Percentiles rank a stretch among this genome's conserved stretches.
phyloP scores from a whole-genome alignment of 2,888 invertebrate species.

The Acanthosepion pharaonis region DNA sequence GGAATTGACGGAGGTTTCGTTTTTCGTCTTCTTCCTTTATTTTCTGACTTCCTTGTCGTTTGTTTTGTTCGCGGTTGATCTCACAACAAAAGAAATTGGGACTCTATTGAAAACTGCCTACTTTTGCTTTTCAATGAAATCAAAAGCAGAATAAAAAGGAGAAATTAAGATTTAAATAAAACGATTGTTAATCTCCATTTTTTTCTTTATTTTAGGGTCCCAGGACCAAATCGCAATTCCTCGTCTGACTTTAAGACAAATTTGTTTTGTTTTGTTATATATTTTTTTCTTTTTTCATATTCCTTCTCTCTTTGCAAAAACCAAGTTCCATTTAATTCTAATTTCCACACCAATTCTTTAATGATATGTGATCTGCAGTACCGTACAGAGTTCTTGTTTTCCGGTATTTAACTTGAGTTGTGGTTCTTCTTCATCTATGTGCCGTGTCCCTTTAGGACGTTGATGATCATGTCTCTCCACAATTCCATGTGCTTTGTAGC shows the following conservation, averaged over 20 bases:
- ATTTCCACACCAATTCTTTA: background rate
- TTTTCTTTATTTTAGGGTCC: background rate
- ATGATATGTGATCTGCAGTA: background rate
- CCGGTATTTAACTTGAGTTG: background rate
- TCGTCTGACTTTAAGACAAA: background rate
- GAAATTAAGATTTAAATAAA: constrained; percentile 33
- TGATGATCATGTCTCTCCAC: no score
- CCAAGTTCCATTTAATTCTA: background rate
- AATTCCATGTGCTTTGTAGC: no score
- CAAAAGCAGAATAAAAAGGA: background rate
- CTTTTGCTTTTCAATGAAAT: background rate
- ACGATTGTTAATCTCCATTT: background rate
- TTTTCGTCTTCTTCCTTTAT: constrained; percentile 18
- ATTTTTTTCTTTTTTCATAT: background rate
- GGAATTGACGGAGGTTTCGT: constrained; percentile 20
- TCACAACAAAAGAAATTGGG: constrained; percentile 18
- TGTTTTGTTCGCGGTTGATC: constrained; percentile 33
- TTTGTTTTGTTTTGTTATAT: no score
- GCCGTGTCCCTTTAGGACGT: no score
- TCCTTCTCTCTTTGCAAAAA: background rate
- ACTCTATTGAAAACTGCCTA: background rate
- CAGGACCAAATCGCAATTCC: constrained; percentile 1
- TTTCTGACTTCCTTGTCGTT: background rate
- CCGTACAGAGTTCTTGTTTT: background rate
- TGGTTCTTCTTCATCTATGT: background rate